phyloP scores from a whole-genome alignment of 2,113 vertebrate genomes.

The Tetrao urogallus region DNA sequence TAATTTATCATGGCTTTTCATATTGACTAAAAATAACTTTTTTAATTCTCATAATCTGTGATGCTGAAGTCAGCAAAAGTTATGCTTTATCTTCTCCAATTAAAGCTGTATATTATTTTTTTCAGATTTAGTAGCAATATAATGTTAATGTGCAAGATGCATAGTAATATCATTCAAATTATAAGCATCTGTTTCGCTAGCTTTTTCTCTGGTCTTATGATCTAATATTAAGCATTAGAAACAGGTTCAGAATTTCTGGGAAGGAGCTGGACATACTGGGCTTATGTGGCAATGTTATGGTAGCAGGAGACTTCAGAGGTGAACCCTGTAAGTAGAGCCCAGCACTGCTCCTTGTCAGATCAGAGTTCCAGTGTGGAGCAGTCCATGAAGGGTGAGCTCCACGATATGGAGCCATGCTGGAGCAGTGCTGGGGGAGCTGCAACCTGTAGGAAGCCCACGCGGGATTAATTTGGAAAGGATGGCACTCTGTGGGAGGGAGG shows the following conservation, averaged over 20 bases:
- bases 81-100: neutral
- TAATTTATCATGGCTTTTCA: neutral
- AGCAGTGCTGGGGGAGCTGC: neutral
- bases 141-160: neutral
- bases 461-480: neutral
- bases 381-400: neutral
- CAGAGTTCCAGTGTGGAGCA: neutral
- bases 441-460: neutral
- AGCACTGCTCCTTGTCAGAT: neutral
- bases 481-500: neutral
- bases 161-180: neutral
- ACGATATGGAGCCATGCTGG: neutral
- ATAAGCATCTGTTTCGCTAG: neutral
- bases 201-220: neutral
- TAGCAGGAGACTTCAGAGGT: neutral
- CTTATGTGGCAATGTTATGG: too few relatives aligned
- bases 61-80: neutral
- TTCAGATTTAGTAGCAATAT: neutral
- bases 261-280: neutral
- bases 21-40: neutral
- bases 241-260: neutral
- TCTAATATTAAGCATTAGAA: neutral
- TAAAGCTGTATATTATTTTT: neutral
- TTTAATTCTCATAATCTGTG: neutral
- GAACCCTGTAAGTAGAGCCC: neutral